These are phyloP conservation scores for Conomelus anceps DNA, from an alignment of 2,888 invertebrate genomes.

Conservation along the genomic window DNA sequence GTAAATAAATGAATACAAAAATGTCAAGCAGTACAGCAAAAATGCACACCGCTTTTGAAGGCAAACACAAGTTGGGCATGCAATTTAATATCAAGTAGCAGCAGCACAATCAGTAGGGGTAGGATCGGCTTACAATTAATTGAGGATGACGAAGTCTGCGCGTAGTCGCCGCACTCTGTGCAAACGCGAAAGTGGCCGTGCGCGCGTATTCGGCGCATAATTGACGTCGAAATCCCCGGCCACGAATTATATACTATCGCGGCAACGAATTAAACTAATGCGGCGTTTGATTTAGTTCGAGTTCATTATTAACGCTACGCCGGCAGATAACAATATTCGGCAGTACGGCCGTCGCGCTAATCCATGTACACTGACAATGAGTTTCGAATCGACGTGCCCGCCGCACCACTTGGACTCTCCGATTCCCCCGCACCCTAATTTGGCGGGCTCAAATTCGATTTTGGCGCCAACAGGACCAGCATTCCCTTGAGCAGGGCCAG, in stretches of 20 bases:
- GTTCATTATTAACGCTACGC: background rate
- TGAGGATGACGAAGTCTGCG: background rate
- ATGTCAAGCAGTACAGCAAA: background rate
- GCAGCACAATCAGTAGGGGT: background rate
- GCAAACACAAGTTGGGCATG: background rate
- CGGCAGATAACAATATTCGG: background rate
- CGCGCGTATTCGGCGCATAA: background rate
- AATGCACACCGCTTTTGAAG: background rate
- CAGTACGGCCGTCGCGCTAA: background rate
- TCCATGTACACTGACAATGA: background rate
- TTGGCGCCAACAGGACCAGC: background rate
- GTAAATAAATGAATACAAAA: no score
- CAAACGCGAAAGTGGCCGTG: no score
- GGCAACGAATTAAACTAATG: background rate
- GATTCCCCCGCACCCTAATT: background rate
- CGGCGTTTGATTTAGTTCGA: background rate
- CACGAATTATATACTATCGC: background rate
- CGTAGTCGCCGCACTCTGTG: no score
- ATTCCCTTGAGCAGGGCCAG: background rate
- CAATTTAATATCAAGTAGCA: background rate
- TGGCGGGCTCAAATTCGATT: background rate
- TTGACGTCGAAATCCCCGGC: background rate
- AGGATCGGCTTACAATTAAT: background rate
- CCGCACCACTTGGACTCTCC: background rate
- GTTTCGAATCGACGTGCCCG: background rate